A percentile compares a stretch with the other conserved stretches of the same genome.
phyloP scores from a whole-genome alignment of 2,113 vertebrate genomes.

The Oplegnathus fasciatus region DNA sequence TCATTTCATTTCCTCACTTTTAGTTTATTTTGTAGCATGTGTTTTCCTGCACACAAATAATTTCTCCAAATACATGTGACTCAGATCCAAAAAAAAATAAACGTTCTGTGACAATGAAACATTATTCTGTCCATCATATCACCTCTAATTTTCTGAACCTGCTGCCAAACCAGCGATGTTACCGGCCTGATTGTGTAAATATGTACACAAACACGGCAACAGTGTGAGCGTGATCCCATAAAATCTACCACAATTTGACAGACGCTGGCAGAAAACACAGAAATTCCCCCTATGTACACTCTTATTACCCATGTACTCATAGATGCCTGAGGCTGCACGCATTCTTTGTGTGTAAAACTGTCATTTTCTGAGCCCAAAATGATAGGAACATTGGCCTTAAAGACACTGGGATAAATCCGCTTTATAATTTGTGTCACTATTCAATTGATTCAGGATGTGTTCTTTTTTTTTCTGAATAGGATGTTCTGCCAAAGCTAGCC shows the following conservation, averaged over 20 bases:
- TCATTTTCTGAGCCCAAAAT: conserved; percentile 14
- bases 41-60: conserved; percentile 3
- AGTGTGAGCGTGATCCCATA: not conserved
- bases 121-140: not conserved
- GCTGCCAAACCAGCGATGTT: not conserved
- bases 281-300: not conserved
- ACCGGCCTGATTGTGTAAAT: not conserved
- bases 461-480: not conserved
- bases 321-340: conserved; percentile 6
- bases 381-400: conserved; percentile 17
- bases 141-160: conserved; percentile 5
- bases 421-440: conserved; percentile 8
- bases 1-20: conserved; percentile 17
- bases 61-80: conserved; percentile 1
- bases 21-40: conserved; percentile 16
- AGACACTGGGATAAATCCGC: not conserved
- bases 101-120: not conserved
- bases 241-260: conserved; percentile 2
- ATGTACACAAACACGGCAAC: conserved; percentile 24
- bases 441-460: conserved; percentile 25
- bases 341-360: conserved; percentile 10
- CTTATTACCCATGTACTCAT: not conserved
- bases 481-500: conserved; percentile 12
- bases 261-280: not conserved
- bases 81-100: not conserved